Base-by-base conservation (phyloP, 1,140 invertebrate genomes). In the Drosophila nasuta region DNA sequence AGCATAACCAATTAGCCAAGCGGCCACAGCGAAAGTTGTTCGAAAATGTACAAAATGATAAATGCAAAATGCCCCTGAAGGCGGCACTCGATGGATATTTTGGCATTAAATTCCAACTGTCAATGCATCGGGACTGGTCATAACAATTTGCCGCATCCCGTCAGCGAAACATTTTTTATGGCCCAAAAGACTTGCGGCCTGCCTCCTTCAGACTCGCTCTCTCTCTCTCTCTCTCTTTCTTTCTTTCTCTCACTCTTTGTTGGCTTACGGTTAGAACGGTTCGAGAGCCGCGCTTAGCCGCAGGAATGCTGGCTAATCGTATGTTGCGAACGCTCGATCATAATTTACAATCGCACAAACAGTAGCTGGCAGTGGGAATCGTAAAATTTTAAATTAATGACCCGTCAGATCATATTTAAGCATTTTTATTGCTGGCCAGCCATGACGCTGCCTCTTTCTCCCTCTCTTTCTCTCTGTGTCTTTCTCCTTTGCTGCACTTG, bases 381-480 rank as follows among this genome's bases (percentile, higher is more conserved):
- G 74, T 91, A 91, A 91, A 91, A 85, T 75, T 89, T 91, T 68
- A 76, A 91, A 91, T 91, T 91, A 88, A 91, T 91, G 88, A 90
- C 83, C 79, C 85, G 79, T 89, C 88, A 78, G 79, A 91, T 89
- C 87, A 91, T 89, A 91, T 91, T 85, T 80, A 82, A 82, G 74
- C 83, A 77, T 89, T 85, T 91, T 89, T 91, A 91, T 85, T 77
- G 79, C 49, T 58, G 66, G 68, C 25, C 51, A 43, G 35, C 13
- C 35, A 57, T 60, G 49, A 10, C 17, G 63, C 35, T 38, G 33
- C 35, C 35, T 38, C 35, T 33, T 33, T 33, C 6, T 6, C 7
- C 7, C 30, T 33, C 35, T 10, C 1, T 38, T 1, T 54, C 8
- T 46, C 51, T 51, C 33, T 25, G n/a, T 20, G 13, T 25, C n/a